Evolutionary conservation across 2,888 invertebrate genomes (phyloP).

Genomic region (Torymus auratus): DNA sequence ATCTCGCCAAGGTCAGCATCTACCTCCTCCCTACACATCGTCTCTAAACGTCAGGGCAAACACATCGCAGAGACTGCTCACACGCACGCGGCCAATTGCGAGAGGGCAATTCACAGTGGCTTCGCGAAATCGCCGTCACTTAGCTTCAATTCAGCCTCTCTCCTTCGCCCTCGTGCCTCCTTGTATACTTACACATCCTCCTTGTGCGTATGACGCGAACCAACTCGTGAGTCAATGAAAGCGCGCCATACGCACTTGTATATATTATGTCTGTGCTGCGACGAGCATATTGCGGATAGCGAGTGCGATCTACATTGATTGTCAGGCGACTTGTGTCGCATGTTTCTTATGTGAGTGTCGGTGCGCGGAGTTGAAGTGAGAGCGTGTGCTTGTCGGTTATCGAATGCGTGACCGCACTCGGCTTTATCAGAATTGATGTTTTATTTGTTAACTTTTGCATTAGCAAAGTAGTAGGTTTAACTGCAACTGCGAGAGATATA

Average conservation of each 20-base stretch:
- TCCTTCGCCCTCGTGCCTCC: neutral
- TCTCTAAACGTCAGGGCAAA: constrained; percentile 4
- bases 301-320: constrained; percentile 7
- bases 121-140: constrained; percentile 50
- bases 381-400: too few relatives aligned
- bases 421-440: too few relatives aligned
- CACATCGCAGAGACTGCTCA: neutral
- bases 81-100: constrained; percentile 20
- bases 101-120: constrained; percentile 5
- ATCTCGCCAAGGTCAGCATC: neutral
- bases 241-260: constrained; percentile 4
- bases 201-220: neutral
- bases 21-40: neutral
- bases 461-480: too few relatives aligned
- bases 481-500: too few relatives aligned
- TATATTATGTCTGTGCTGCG: neutral
- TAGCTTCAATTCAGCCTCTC: constrained; percentile 43
- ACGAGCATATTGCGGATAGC: neutral
- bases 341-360: too few relatives aligned
- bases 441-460: too few relatives aligned
- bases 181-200: neutral
- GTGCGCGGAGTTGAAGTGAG: too few relatives aligned
- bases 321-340: neutral
- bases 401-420: too few relatives aligned
- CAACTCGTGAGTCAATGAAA: constrained; percentile 21